Evolutionary conservation across 2,888 invertebrate genomes (phyloP), one percentile per base, ranked within the genome.

Genomic region (Chydorus sphaericus): DNA sequence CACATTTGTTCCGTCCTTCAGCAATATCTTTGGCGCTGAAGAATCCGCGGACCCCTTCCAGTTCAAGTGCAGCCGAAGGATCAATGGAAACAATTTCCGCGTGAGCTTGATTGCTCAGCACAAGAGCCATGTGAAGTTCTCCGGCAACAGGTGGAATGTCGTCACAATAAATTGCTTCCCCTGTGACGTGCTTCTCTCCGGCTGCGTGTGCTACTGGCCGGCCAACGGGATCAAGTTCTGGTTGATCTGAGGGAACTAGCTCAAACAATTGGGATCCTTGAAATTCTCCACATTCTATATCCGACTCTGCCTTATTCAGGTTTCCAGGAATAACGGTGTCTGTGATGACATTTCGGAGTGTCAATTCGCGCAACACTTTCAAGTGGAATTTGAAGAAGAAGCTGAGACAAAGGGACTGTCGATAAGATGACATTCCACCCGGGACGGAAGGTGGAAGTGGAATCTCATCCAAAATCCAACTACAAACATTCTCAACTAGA

Each of bases 121-220:
- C 54, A 6, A 54, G 31, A 30, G 39, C 54, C 63, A 91, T 70
- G 64, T 86, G 87, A 2, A 92, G 71, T 68, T 94, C 93, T 52
- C 81, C 80, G 64, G 80, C 78, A 60, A 77, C 76, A 51, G 69
- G 72, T 0, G 90, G 89, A 63, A 91, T 83, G 66, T 96, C 96
- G 66, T 92, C 92, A 61, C 85, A 82, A 67, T 93, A 96, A 52
- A 86, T 73, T 0, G 94, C 93, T 74, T 94, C 93, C 2, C 94
- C 88, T 0, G 90, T 84, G 1, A 85, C 84, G 71, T 96, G 94
- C 66, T 92, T 90, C 48, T 77, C 77, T 0, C 87, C 92, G 8
- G 92, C 84, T 49, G 77, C 70, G 66, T 94, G 94, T 1, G 83
- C 76, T 50, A 87, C 70, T 0, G 92, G 87, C 57, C 84, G 75